These are phyloP conservation scores for Chaenocephalus aceratus DNA, from an alignment of 2,113 vertebrate genomes.

Conservation along the genomic window DNA sequence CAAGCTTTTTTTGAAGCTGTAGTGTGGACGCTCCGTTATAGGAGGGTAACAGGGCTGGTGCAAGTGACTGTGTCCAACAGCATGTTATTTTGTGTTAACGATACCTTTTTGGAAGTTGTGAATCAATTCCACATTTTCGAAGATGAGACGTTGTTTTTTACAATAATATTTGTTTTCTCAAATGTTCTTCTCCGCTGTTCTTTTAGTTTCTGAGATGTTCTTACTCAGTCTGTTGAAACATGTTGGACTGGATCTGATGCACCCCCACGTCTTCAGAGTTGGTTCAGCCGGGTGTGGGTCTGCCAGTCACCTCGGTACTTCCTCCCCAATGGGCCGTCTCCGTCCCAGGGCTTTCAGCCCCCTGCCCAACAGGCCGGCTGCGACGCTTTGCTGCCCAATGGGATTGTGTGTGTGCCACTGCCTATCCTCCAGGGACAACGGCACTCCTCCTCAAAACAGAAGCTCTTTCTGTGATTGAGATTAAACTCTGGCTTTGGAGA, in stretches of 20 bases:
- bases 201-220: not conserved
- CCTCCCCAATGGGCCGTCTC: conserved; percentile 19
- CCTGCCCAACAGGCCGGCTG: conserved; percentile 5
- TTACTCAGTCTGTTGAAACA: conserved; percentile 7
- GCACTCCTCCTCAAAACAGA: conserved; percentile 23
- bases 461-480: conserved; percentile 27
- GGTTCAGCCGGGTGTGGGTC: not conserved
- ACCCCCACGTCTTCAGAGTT: conserved; percentile 6
- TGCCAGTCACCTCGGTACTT: conserved; percentile 23
- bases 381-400: not conserved
- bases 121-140: too few relatives aligned
- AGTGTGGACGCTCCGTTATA: too few relatives aligned
- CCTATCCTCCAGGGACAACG: conserved; percentile 9
- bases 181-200: not conserved
- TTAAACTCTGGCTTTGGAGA: conserved; percentile 18
- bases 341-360: conserved; percentile 5
- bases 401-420: conserved; percentile 11
- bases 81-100: too few relatives aligned
- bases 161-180: too few relatives aligned
- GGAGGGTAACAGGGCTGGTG: too few relatives aligned
- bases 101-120: too few relatives aligned
- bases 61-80: too few relatives aligned
- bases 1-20: too few relatives aligned
- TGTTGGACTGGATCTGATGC: not conserved
- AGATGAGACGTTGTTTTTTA: too few relatives aligned